These are phyloP conservation scores for Caenorhabditis latens DNA, from an alignment of 1,140 invertebrate genomes.

Conservation along the genomic window DNA sequence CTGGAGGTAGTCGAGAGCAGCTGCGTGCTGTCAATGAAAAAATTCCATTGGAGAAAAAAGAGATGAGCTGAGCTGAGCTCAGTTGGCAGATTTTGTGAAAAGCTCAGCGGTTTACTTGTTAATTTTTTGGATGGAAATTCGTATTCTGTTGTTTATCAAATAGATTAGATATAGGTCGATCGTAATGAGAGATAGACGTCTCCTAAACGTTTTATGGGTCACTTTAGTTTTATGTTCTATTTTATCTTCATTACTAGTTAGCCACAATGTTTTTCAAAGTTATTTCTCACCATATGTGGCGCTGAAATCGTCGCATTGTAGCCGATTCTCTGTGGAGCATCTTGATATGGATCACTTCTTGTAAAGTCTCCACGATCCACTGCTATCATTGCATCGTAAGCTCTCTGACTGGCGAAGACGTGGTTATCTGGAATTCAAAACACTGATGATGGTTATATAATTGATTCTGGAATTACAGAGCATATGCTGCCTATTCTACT, in stretches of 20 bases:
- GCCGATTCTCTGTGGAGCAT: slow-evolving; percentile 85
- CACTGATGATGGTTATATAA: no score
- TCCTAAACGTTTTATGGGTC: no score
- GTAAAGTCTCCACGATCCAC: slow-evolving; percentile 88
- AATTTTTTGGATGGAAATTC: neutral
- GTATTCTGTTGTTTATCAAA: neutral
- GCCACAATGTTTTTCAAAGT: neutral
- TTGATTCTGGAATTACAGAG: no score
- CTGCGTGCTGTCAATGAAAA: slow-evolving; percentile 84
- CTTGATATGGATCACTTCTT: slow-evolving; percentile 86
- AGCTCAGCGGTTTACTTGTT: neutral
- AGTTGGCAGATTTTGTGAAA: slow-evolving; percentile 22
- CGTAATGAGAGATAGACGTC: no score
- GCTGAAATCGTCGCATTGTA: slow-evolving; percentile 93
- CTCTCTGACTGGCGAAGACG: slow-evolving; percentile 86
- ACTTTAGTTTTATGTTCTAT: no score
- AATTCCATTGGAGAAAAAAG: slow-evolving; percentile 52
- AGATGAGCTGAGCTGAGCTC: neutral
- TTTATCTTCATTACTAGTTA: no score
- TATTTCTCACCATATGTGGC: slow-evolving; percentile 86
- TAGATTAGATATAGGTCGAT: no score
- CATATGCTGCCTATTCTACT: no score
- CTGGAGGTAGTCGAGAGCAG: slow-evolving; percentile 90
- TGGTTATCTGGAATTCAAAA: slow-evolving; percentile 83
- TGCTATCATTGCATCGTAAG: slow-evolving; percentile 87